These are phyloP conservation scores for Catamblyrhynchus diadema DNA, from an alignment of 2,797 vertebrate species.

Conservation along the genomic window DNA sequence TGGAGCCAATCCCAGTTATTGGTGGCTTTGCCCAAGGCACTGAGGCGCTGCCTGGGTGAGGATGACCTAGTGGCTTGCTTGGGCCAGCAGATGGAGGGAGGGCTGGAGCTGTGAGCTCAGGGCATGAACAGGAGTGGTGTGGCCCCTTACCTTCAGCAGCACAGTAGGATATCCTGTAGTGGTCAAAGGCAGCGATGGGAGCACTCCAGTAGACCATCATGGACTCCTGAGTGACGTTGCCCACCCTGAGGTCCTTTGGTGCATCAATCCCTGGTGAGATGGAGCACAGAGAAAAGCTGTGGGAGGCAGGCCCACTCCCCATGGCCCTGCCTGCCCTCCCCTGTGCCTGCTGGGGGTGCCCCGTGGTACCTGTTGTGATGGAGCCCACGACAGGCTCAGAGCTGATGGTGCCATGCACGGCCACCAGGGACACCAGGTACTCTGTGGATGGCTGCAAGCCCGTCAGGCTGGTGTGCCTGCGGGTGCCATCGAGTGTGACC, in stretches of 20 bases:
- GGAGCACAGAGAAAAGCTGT: not conserved
- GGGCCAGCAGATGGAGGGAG: accelerated
- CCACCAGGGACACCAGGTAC: conserved; percentile 89
- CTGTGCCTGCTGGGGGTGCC: accelerated
- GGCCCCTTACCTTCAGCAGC: conserved; percentile 82
- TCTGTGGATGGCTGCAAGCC: conserved; percentile 87
- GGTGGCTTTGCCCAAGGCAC: not conserved
- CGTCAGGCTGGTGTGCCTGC: conserved; percentile 83
- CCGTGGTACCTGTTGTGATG: conserved; percentile 86
- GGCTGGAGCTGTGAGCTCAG: not conserved
- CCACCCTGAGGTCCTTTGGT: conserved; percentile 84
- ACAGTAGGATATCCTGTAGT: conserved; percentile 91
- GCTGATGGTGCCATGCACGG: conserved; percentile 85
- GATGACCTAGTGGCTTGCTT: not conserved
- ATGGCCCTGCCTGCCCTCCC: not conserved
- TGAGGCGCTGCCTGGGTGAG: not conserved
- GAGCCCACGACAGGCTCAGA: conserved; percentile 89
- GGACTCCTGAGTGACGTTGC: conserved; percentile 87
- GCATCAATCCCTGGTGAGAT: conserved; percentile 85
- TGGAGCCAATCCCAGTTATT: not conserved
- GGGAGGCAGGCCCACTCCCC: not conserved
- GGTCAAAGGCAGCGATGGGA: conserved; percentile 86
- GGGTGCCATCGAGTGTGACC: conserved; percentile 86
- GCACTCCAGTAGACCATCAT: conserved; percentile 86
- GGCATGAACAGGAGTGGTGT: not conserved